Base-by-base conservation (phyloP, 2,888 invertebrate genomes). In the Phyllotreta cruciferae region DNA sequence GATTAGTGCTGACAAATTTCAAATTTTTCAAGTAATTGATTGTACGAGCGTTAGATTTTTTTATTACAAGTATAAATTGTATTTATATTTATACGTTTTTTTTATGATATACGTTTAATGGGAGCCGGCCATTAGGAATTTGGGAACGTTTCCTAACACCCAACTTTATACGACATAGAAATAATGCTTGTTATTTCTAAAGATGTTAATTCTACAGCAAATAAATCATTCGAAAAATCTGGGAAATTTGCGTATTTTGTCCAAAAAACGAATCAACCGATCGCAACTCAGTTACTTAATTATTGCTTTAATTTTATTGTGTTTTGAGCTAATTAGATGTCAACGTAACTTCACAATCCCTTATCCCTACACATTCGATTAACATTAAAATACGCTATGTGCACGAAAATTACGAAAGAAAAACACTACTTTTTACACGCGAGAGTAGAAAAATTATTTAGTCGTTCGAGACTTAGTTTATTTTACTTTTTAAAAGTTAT, bases 31-130 rank as follows among this genome's bases (percentile, higher is more conserved):
- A 49, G 66, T 63, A 63, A 62, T 60, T 71, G 71, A 69, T 70
- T 71, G 71, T 71, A 71, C 69, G 67, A 65, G 66, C 67, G 61
- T 58, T 57, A 24, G 24, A 3, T 57, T 57, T 47, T 49, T 57
- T 49, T 34, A 57, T 47, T 14, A 64, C 58, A 61, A 50, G 56
- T 52, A 52, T 10, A 44, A 44, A 14, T 7, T 44, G 14, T 47
- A 47, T 7, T 10, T 11, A 47, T 14, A 14, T n/a, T 47, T 34
- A 9, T 34, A 34, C 47, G 6, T 3, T 14, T 47, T 34, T 55
- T 55, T 37, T 52, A 52, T 39, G 6, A 24, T 54, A 38, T 38
- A 54, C 38, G 7, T 9, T 38, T 37, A 38, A 11, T 47, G 37
- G 8, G 14, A 44, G 10, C 1, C 44, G 44, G 44, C 9, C 10